Evolutionary conservation across 1,140 invertebrate species (phyloP).

Genomic region (Drosophila sulfurigaster): DNA sequence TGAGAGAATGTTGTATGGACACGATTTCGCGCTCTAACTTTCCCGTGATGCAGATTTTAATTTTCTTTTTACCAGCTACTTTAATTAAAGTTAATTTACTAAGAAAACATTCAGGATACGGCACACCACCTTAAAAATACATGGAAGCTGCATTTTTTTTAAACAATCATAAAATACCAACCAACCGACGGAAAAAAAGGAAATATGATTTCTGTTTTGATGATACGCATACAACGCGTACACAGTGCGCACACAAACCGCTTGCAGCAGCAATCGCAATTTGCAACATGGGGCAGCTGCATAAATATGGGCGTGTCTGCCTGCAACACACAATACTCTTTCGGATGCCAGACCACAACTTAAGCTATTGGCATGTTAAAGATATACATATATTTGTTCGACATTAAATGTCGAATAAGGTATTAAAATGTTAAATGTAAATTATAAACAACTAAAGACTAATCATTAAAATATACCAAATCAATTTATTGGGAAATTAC

Average conservation of each 20-base stretch:
- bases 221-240: neutral
- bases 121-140: conserved; percentile 69
- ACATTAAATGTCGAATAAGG: neutral
- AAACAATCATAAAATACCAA: conserved; percentile 47
- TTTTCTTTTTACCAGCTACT: conserved; percentile 46
- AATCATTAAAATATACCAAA: too few species aligned
- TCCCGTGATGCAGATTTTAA: neutral
- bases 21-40: conserved; percentile 14
- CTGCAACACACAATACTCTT: neutral
- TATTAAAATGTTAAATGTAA: too few species aligned
- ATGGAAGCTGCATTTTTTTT: conserved; percentile 44
- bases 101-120: conserved; percentile 61
- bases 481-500: too few species aligned
- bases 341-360: neutral
- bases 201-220: conserved; percentile 19
- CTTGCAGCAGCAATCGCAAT: conserved; percentile 45
- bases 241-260: conserved; percentile 16
- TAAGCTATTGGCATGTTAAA: neutral
- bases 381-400: neutral
- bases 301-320: conserved; percentile 43
- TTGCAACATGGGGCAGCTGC: conserved; percentile 52
- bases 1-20: neutral
- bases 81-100: conserved; percentile 80
- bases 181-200: conserved; percentile 21
- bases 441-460: too few species aligned